Evolutionary conservation across 2,113 vertebrate species (phyloP).

Genomic region (Hystrix brachyura): DNA sequence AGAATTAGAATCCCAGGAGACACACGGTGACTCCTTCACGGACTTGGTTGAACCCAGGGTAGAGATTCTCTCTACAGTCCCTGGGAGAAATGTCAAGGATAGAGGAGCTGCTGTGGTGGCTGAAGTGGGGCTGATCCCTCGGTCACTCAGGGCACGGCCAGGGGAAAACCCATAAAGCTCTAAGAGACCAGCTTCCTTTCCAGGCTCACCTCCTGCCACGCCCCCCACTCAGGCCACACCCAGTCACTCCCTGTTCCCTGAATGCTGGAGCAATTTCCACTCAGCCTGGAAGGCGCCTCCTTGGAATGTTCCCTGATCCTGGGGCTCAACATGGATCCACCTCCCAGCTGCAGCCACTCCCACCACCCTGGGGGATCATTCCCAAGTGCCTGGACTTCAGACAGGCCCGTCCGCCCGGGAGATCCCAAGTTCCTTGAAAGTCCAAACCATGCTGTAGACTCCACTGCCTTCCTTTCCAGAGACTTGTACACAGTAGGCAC

Average conservation of each 20-base stretch:
- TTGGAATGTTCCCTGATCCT: slow-evolving; percentile 78
- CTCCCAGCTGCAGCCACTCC: slow-evolving; percentile 38
- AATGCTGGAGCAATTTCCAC: slow-evolving; percentile 67
- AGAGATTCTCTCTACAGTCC: not conserved
- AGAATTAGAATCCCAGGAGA: not conserved
- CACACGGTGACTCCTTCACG: not conserved
- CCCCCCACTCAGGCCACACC: slow-evolving; percentile 64
- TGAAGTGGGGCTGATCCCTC: not conserved
- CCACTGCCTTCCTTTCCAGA: no score
- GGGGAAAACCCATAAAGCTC: slow-evolving; percentile 42
- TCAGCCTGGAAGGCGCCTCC: slow-evolving; percentile 78
- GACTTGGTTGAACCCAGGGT: not conserved
- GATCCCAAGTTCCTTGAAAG: slow-evolving; percentile 44
- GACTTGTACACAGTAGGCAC: not conserved
- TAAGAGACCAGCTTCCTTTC: not conserved
- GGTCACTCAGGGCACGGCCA: not conserved
- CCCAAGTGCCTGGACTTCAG: not conserved
- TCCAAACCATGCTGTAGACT: not conserved
- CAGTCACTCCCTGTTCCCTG: slow-evolving; percentile 70
- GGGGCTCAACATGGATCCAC: slow-evolving; percentile 21
- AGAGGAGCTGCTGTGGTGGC: not conserved
- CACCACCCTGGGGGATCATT: not conserved
- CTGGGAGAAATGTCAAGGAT: not conserved
- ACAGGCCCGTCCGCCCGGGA: not conserved
- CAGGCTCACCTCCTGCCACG: slow-evolving; percentile 21